phyloP scores from a whole-genome alignment of 2,797 vertebrate species.

The Trichosurus vulpecula region DNA sequence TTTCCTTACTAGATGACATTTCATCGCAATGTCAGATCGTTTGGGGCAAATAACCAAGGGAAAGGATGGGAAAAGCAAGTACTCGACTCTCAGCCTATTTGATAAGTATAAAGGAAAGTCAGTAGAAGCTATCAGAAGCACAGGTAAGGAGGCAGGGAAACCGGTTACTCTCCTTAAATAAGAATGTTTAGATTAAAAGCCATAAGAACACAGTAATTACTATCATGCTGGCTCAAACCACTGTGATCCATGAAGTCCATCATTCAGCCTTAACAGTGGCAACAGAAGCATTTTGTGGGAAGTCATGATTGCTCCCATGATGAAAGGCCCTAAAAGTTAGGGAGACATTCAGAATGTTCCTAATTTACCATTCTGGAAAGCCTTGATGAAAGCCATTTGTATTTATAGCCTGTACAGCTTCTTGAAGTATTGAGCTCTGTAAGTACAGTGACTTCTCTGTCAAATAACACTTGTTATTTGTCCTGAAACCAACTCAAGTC shows the following conservation, averaged over 20 bases:
- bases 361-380: not conserved
- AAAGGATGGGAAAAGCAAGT: slow-evolving; percentile 99
- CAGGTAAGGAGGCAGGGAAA: slow-evolving; percentile 87
- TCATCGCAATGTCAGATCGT: slow-evolving; percentile 99
- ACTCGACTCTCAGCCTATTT: slow-evolving; percentile 99
- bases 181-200: not conserved
- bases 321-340: not conserved
- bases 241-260: rapidly evolving
- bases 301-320: not conserved
- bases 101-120: slow-evolving; percentile 99
- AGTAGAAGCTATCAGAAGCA: slow-evolving; percentile 98
- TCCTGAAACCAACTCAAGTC: not conserved
- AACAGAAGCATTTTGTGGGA: not conserved
- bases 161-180: not conserved
- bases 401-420: not conserved
- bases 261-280: not conserved
- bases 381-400: not conserved
- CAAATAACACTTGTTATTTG: not conserved
- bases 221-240: not conserved
- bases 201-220: not conserved
- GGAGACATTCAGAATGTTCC: not conserved
- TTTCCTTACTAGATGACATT: slow-evolving; percentile 99
- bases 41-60: slow-evolving; percentile 99
- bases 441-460: not conserved
- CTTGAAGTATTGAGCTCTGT: not conserved